A percentile compares a stretch with the other conserved stretches of the same genome.
Evolutionary conservation across 2,797 vertebrate species (phyloP).

Genomic region (Notolepis coatsorum): DNA sequence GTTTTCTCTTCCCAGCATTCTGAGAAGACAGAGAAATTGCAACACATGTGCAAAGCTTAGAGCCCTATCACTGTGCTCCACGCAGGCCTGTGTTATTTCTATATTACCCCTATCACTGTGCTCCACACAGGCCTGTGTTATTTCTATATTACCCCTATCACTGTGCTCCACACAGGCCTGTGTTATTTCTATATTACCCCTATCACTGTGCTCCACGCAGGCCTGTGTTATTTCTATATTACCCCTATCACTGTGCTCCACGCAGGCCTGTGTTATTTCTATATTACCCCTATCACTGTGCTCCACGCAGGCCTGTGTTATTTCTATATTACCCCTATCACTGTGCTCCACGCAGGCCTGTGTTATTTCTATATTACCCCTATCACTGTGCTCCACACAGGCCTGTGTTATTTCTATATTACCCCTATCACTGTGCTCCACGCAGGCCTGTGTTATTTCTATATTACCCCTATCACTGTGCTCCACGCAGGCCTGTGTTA

Average conservation of each 20-base stretch:
- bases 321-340: constrained; percentile 75
- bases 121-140: too few species aligned
- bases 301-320: too few species aligned
- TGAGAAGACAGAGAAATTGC: constrained; percentile 74
- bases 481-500: constrained; percentile 69
- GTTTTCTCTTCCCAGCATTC: constrained; percentile 75
- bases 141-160: constrained; percentile 75
- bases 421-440: constrained; percentile 68
- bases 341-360: too few species aligned
- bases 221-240: constrained; percentile 80
- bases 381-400: too few species aligned
- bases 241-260: too few species aligned
- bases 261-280: constrained; percentile 82
- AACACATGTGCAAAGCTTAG: constrained; percentile 75
- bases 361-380: constrained; percentile 78
- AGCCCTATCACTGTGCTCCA: constrained; percentile 68
- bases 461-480: constrained; percentile 69
- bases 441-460: too few species aligned
- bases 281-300: too few species aligned
- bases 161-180: too few species aligned
- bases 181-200: constrained; percentile 78
- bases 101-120: too few species aligned
- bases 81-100: constrained; percentile 78
- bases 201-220: too few species aligned
- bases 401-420: constrained; percentile 80